phyloP scores from a whole-genome alignment of 1,140 invertebrate genomes.

The Paralvinella palmiformis region DNA sequence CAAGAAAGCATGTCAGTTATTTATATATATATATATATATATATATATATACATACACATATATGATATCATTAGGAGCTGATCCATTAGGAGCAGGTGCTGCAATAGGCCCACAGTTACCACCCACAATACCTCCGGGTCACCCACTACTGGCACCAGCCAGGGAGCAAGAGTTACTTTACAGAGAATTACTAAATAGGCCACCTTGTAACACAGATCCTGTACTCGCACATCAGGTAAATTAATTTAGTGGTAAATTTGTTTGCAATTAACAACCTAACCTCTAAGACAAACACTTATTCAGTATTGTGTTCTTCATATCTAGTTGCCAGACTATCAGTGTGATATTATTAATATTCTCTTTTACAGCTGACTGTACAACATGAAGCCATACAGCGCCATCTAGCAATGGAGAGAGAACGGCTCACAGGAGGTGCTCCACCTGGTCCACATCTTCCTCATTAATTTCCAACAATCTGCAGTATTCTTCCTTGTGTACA shows the following conservation, averaged over 20 bases:
- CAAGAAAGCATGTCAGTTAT: no score
- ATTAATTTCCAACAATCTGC: no score
- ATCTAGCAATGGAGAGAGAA: slow-evolving; percentile 70
- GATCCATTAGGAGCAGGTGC: slow-evolving; percentile 30
- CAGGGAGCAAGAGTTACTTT: slow-evolving; percentile 50
- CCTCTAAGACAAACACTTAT: background rate
- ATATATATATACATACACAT: background rate
- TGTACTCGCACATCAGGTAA: slow-evolving; percentile 66
- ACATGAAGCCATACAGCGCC: slow-evolving; percentile 78
- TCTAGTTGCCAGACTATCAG: background rate
- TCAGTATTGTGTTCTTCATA: background rate
- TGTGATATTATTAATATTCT: background rate
- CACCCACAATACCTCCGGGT: slow-evolving; percentile 47
- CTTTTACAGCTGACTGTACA: slow-evolving; percentile 59
- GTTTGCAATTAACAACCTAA: background rate
- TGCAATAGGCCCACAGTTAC: slow-evolving; percentile 23
- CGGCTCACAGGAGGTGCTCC: background rate
- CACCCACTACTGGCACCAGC: slow-evolving; percentile 27
- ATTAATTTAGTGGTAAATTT: slow-evolving; percentile 1
- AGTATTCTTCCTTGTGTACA: no score
- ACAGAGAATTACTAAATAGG: slow-evolving; percentile 64
- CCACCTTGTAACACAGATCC: slow-evolving; percentile 69
- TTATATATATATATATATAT: no score
- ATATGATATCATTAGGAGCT: slow-evolving; percentile 26
- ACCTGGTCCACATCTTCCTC: slow-evolving; percentile 57